Evolutionary conservation across 2,797 vertebrate genomes (phyloP).

Genomic region (Pseudopleuronectes americanus): DNA sequence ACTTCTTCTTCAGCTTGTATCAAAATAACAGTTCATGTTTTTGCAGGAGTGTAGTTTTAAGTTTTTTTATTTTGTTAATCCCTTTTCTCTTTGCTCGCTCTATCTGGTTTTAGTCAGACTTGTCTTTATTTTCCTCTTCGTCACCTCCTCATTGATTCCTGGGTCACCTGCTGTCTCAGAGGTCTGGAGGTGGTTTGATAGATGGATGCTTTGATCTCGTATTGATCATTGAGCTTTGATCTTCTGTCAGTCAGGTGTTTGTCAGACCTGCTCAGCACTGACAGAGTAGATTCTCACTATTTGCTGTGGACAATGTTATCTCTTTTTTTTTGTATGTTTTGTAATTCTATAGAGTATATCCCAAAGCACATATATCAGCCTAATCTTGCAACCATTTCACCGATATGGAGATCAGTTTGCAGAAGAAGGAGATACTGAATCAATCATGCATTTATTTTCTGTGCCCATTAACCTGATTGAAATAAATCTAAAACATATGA

Average conservation of each 20-base stretch:
- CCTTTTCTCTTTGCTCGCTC: background rate
- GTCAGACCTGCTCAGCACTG: slow-evolving; percentile 35
- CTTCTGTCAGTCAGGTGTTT: slow-evolving; percentile 45
- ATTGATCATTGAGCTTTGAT: slow-evolving; percentile 62
- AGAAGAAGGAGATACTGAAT: background rate
- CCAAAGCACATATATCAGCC: no score
- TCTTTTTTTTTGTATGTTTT: no score
- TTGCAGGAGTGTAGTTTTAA: background rate
- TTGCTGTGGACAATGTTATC: no score
- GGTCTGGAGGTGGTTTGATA: slow-evolving; percentile 36
- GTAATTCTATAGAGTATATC: no score
- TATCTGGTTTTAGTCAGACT: slow-evolving; percentile 5
- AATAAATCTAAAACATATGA: no score
- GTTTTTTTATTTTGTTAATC: background rate
- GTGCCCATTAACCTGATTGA: background rate
- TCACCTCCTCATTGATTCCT: slow-evolving; percentile 37
- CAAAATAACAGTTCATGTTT: background rate
- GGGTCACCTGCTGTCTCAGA: slow-evolving; percentile 27
- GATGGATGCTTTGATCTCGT: slow-evolving; percentile 20
- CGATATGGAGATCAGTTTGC: no score
- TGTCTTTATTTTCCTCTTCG: slow-evolving; percentile 19
- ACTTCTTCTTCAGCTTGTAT: slow-evolving; percentile 17
- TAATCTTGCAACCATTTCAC: no score
- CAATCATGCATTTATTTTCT: background rate
- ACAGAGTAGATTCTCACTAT: background rate